Conservation (phyloP, 2,888 invertebrate genomes). For the Trypoxylon attenuatum region DNA sequence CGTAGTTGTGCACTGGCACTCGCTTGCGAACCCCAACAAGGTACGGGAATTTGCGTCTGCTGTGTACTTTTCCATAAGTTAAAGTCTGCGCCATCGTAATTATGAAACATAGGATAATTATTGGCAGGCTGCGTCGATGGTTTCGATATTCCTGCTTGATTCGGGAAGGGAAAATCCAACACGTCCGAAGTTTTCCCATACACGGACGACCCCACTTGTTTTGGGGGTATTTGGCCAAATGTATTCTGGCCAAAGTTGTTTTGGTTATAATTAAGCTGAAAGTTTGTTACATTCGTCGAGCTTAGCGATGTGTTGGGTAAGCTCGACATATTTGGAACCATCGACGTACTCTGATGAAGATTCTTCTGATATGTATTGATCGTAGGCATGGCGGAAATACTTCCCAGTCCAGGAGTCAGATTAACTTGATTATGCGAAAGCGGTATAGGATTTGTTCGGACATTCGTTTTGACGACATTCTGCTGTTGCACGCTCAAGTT, state of each 20-base stretch:
- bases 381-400: conserved; percentile 46
- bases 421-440: conserved; percentile 51
- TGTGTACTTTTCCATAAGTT: conserved; percentile 68
- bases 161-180: conserved; percentile 59
- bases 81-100: conserved; percentile 63
- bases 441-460: conserved; percentile 48
- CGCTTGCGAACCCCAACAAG: conserved; percentile 62
- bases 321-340: conserved; percentile 23
- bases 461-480: conserved; percentile 3
- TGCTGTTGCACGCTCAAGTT: conserved; percentile 48
- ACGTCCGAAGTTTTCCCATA: conserved; percentile 52
- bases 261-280: conserved; percentile 55
- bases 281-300: conserved; percentile 40
- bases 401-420: conserved; percentile 43
- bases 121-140: conserved; percentile 46
- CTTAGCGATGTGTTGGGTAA: conserved; percentile 33
- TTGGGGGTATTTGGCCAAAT: conserved; percentile 53
- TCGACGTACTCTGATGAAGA: conserved; percentile 40
- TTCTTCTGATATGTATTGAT: conserved; percentile 60
- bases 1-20: conserved; percentile 45
- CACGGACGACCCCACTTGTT: conserved; percentile 57
- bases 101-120: conserved; percentile 60
- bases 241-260: conserved; percentile 52
- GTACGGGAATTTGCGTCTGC: conserved; percentile 61
- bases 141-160: conserved; percentile 42